Percentiles rank a stretch among this genome's conserved stretches.
phyloP scores from a whole-genome alignment of 2,113 vertebrate species.

The Lepus americanus region DNA sequence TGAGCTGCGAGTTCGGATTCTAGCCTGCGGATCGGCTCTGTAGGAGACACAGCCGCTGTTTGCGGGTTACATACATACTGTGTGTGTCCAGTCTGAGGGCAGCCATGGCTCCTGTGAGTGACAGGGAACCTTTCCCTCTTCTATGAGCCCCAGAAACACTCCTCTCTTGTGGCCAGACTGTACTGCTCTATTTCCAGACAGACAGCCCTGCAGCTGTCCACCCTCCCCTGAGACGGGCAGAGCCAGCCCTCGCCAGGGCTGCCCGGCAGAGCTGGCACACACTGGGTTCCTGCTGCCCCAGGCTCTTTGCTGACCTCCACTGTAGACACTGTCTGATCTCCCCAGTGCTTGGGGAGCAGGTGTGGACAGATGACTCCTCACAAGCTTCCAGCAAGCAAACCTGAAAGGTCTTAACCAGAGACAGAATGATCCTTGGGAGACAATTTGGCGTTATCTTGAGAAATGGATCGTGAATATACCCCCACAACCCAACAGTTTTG shows the following conservation, averaged over 20 bases:
- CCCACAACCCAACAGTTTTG: not conserved
- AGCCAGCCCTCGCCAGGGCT: not conserved
- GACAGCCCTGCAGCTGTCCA: not conserved
- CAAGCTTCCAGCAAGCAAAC: not conserved
- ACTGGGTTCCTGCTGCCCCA: not conserved
- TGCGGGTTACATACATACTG: not conserved
- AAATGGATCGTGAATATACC: not conserved
- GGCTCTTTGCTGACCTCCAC: not conserved
- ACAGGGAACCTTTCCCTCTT: not conserved
- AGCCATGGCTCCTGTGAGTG: not conserved
- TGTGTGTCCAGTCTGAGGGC: not conserved
- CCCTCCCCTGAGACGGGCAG: not conserved
- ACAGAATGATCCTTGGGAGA: not conserved
- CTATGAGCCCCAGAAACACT: not conserved
- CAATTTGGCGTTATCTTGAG: not conserved
- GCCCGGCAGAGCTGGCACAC: not conserved
- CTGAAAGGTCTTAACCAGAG: not conserved
- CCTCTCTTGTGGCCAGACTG: not conserved
- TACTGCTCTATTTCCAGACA: not conserved
- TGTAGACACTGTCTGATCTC: not conserved
- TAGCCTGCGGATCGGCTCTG: not conserved
- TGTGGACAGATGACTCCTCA: not conserved
- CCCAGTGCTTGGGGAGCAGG: not conserved
- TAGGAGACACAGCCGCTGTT: no score
- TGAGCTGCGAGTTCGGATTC: not conserved